Conservation (phyloP, 2,113 vertebrate species). For the Seriola quinqueradiata region DNA sequence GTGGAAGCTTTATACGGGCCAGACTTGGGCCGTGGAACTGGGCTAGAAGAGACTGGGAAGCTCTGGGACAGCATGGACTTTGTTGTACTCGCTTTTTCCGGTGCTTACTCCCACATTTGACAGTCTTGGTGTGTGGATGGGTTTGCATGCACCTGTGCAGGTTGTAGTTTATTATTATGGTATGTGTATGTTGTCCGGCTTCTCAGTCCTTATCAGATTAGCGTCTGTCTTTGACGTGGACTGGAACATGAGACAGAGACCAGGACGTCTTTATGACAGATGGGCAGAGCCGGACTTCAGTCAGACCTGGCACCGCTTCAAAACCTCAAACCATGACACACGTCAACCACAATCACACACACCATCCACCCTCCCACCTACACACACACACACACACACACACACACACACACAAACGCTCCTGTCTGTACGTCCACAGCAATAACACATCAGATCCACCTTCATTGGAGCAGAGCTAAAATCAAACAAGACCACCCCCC, state of each 20-base stretch:
- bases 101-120: neutral
- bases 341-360: slow-evolving; percentile 72
- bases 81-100: neutral
- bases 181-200: too few relatives aligned
- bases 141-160: neutral
- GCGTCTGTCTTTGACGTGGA: slow-evolving; percentile 40
- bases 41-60: too few relatives aligned
- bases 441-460: slow-evolving; percentile 78
- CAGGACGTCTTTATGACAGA: slow-evolving; percentile 54
- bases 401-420: slow-evolving; percentile 37
- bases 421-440: slow-evolving; percentile 64
- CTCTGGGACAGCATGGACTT: too few relatives aligned
- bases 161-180: neutral
- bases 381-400: slow-evolving; percentile 34
- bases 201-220: slow-evolving; percentile 40
- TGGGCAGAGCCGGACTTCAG: slow-evolving; percentile 42
- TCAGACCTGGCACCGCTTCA: slow-evolving; percentile 66
- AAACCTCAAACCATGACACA: slow-evolving; percentile 72
- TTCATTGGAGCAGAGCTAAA: slow-evolving; percentile 80
- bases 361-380: slow-evolving; percentile 44
- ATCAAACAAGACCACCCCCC: slow-evolving; percentile 57
- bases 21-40: too few relatives aligned
- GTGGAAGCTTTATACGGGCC: too few relatives aligned
- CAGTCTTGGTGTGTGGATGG: neutral
- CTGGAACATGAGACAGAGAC: slow-evolving; percentile 34